These are phyloP conservation scores for Gonioctena quinquepunctata DNA, from an alignment of 1,140 invertebrate genomes.

Conservation along the genomic window DNA sequence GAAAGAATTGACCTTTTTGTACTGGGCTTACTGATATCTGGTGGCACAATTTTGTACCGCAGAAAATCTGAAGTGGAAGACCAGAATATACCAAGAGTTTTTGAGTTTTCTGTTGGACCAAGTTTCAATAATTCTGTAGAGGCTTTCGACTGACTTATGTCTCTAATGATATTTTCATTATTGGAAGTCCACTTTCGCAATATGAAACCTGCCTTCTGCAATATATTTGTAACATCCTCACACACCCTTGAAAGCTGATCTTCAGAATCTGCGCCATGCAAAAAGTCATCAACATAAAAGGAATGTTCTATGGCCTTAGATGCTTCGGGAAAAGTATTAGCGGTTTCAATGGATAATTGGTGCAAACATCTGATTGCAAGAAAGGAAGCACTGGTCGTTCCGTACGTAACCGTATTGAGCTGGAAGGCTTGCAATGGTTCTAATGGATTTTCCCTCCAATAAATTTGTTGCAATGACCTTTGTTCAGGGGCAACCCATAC, in stretches of 20 bases:
- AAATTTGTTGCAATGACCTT: constrained; percentile 47
- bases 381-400: constrained; percentile 41
- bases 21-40: constrained; percentile 8
- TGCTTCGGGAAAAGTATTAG: constrained; percentile 23
- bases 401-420: constrained; percentile 38
- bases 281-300: constrained; percentile 57
- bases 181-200: background rate
- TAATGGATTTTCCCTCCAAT: constrained; percentile 45
- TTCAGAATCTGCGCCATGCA: constrained; percentile 48
- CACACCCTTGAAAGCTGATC: constrained; percentile 9
- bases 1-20: constrained; percentile 30
- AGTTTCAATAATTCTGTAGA: background rate
- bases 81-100: constrained; percentile 29
- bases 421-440: constrained; percentile 36
- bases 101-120: constrained; percentile 1
- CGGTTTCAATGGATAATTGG: constrained; percentile 31
- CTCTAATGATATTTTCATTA: background rate
- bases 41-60: constrained; percentile 23
- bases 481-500: constrained; percentile 45
- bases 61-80: constrained; percentile 15
- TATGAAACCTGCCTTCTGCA: background rate
- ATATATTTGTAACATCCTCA: background rate
- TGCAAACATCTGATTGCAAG: constrained; percentile 39
- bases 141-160: too few relatives aligned
- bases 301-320: constrained; percentile 43